Base-by-base conservation (phyloP, 2,113 vertebrate genomes). In the Herpetotheres cachinnans region DNA sequence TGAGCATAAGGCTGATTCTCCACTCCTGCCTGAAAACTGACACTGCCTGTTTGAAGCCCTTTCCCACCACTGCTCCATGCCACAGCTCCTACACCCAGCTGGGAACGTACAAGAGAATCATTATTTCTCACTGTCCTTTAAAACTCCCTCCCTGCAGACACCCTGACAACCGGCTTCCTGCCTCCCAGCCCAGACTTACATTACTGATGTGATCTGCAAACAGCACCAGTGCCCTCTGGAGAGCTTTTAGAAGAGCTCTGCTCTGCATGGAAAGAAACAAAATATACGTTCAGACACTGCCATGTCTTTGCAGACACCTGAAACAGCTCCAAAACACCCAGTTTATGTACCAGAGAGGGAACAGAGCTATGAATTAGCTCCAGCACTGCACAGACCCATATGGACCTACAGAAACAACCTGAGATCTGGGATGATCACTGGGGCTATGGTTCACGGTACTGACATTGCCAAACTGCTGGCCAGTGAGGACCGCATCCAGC, bases 141-240 rank as follows among this genome's bases (percentile, higher is more conserved):
- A 83, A 72, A 26, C 8, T 88, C n/a, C 13, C 5, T 95, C 44
- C 54, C 36, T 61, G 58, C 70, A 80, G 72, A 69, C 26, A 59
- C 5, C 21, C 56, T 52, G 24, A 76, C 30, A 52, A 86, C 8
- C 0, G 0, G 19, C 2, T 0, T 86, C 24, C 62, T 69, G 49
- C 54, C 80, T 86, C 58, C 70, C 77, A 93, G 46, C 25, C 47
- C 46, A 82, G 73, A 66, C 24, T 73, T 73, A 14, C 24, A 12
- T 44, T 62, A 36, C 47, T 56, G 26, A 61, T 88, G 44, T 56
- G 76, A 89, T 44, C 46, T 58, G 86, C 40, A 83, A 52, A 89
- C 25, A 55, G 27, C 36, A 72, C 15, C n/a, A 40, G 55, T 52
- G 55, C 36, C n/a, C 69, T 87, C 85, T 74, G 69, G 50, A 85